Conservation (phyloP, 92 coral and sea anemone species). For the Palythoa grandiflora region DNA sequence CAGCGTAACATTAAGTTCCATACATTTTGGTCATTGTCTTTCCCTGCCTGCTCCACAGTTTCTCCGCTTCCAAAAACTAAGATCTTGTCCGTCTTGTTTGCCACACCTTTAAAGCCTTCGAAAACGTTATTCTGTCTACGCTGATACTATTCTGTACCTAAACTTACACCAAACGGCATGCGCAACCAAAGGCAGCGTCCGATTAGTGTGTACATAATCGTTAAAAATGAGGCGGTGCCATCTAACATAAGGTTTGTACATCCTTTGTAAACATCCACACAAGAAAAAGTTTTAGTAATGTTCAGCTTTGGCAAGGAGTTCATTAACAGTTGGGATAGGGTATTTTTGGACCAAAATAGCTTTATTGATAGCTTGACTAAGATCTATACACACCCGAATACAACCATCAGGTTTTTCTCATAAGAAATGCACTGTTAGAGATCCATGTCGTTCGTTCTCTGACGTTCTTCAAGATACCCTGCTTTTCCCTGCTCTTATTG, state of each 20-base stretch:
- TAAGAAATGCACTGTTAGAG: conserved; percentile 48
- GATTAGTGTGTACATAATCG: too few species aligned
- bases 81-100: too few species aligned
- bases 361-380: not conserved
- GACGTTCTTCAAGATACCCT: conserved; percentile 52
- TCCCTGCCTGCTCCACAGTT: conserved; percentile 15
- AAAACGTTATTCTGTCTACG: not conserved
- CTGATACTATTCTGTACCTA: not conserved
- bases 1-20: not conserved
- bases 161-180: conserved; percentile 53
- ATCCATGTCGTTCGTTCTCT: conserved; percentile 55
- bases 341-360: conserved; percentile 39
- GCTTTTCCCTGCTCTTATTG: conserved; percentile 44
- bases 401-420: conserved; percentile 53
- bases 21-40: conserved; percentile 8
- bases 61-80: not conserved
- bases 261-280: conserved; percentile 48
- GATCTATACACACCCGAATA: conserved; percentile 50
- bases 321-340: conserved; percentile 45
- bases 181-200: conserved; percentile 40
- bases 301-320: conserved; percentile 2
- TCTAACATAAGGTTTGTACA: too few species aligned
- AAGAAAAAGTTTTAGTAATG: conserved; percentile 5
- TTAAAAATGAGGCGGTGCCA: conserved; percentile 1
- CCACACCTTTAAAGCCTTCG: conserved; percentile 5